Percentiles rank a stretch among this genome's conserved stretches.
These are phyloP conservation scores for Trichopria drosophilae DNA, from an alignment of 2,888 invertebrate species.

Conservation along the genomic window DNA sequence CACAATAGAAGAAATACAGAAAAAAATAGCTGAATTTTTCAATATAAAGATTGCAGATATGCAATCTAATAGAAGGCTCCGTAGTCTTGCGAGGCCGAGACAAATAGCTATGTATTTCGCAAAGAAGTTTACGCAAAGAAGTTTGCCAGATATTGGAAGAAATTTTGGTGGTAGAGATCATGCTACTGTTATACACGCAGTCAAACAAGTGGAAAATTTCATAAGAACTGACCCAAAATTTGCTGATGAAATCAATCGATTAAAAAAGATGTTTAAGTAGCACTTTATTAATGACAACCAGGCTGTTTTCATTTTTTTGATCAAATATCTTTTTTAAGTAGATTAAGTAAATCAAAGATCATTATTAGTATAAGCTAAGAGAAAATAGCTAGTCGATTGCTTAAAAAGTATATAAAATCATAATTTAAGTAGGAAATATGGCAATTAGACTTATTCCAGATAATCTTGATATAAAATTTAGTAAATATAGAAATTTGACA, in stretches of 20 bases:
- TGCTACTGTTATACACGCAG: slow-evolving; percentile 15
- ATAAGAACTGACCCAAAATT: slow-evolving; percentile 12
- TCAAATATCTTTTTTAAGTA: too few species aligned
- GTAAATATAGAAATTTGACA: slow-evolving; percentile 20
- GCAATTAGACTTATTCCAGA: slow-evolving; percentile 20
- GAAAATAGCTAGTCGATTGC: slow-evolving; percentile 15
- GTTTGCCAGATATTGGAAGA: slow-evolving; percentile 11
- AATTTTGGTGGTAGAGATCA: slow-evolving; percentile 14
- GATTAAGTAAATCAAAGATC: too few species aligned
- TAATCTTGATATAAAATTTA: slow-evolving; percentile 18
- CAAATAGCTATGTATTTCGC: slow-evolving; percentile 12
- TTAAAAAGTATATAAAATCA: slow-evolving; percentile 20
- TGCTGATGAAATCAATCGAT: slow-evolving; percentile 13
- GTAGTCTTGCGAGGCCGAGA: slow-evolving; percentile 12
- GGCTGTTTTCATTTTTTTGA: too few species aligned
- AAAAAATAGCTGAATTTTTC: slow-evolving; percentile 13
- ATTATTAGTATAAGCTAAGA: too few species aligned
- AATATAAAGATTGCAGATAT: slow-evolving; percentile 16
- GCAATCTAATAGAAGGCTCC: slow-evolving; percentile 9
- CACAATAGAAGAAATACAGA: slow-evolving; percentile 14
- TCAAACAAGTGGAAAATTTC: slow-evolving; percentile 14
- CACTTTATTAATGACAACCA: too few species aligned
- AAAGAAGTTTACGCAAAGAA: slow-evolving; percentile 11
- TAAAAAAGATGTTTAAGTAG: slow-evolving; percentile 14
- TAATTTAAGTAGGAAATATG: slow-evolving; percentile 17